Base-by-base conservation (phyloP, 2,113 vertebrate species). In the Hemicordylus capensis region DNA sequence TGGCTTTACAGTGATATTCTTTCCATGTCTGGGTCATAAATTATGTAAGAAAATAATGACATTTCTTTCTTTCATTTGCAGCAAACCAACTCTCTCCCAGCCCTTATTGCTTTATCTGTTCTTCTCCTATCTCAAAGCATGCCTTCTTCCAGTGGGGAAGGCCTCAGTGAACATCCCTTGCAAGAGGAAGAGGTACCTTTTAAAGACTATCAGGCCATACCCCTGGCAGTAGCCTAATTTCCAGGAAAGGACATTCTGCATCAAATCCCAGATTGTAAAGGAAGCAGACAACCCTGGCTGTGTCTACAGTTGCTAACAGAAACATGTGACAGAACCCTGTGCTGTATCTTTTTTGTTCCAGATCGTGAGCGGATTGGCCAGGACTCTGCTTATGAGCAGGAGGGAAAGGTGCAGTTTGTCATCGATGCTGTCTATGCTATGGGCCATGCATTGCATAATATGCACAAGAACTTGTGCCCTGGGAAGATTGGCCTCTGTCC, bases 321-420 rank as follows among this genome's bases (percentile, higher is more conserved):
- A 70, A 42, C 39, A 37, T 39, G 24, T 73, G 22, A 80, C 3
- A 9, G 56, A 61, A 66, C 56, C 64, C 73, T 85, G 90, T 89
- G 48, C 51, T 69, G 4, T 92, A 87, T 44, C 3, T 0, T 0
- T 17, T 3, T 88, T n/a, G 0, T 93, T 86, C 87, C 96, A 99
- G 98, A 98, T 88, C 96, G 98, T 0, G 98, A 99, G 93, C 96
- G 98, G 86, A 99, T 99, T 1, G 98, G 98, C 79, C 97, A 97
- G 93, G 98, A 98, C 92, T 98, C 98, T 0, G 96, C 97, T 0
- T 99, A 99, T 0, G 98, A 99, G 86, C 98, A 99, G 92, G 98
- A 99, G 90, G 98, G 98, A 80, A 99, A 99, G 87, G 98, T 99
- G 17, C 98, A 99, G 89, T 99, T 99, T 28, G 98, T 99, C 87